Evolutionary conservation across 2,797 vertebrate species (phyloP).

Genomic region (Epinephelus coioides): DNA sequence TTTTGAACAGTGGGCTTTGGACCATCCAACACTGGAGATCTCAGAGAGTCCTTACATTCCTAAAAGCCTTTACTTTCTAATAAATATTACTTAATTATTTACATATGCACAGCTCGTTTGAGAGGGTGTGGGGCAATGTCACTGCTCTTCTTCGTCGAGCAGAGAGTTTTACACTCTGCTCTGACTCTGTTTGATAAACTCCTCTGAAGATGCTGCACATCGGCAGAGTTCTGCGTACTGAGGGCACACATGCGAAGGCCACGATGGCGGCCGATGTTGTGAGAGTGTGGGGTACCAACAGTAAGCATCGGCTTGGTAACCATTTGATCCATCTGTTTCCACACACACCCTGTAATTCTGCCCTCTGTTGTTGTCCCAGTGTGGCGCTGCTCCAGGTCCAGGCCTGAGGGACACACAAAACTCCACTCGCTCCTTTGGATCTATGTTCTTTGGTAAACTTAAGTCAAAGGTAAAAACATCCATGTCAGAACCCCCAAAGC

Average conservation of each 20-base stretch:
- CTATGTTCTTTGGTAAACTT: constrained; percentile 68
- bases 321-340: constrained; percentile 42
- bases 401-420: constrained; percentile 83
- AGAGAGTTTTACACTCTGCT: constrained; percentile 27
- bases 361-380: constrained; percentile 85
- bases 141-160: not conserved
- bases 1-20: constrained; percentile 5
- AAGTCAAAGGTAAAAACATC: constrained; percentile 84
- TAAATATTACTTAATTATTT: constrained; percentile 24
- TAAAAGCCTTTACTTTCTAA: not conserved
- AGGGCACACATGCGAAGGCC: not conserved
- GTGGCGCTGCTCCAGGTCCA: constrained; percentile 34
- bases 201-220: constrained; percentile 29
- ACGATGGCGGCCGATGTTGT: not conserved
- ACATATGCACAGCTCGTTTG: not conserved
- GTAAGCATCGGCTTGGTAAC: constrained; percentile 5
- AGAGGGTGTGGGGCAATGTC: not conserved
- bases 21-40: not conserved
- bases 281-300: constrained; percentile 4
- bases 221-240: constrained; percentile 14
- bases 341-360: constrained; percentile 82
- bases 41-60: not conserved
- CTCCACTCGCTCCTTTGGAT: constrained; percentile 68
- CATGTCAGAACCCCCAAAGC: constrained; percentile 10
- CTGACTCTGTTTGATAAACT: constrained; percentile 26